phyloP scores from a whole-genome alignment of 2,888 invertebrate genomes.

The Xestia rhomboidea region DNA sequence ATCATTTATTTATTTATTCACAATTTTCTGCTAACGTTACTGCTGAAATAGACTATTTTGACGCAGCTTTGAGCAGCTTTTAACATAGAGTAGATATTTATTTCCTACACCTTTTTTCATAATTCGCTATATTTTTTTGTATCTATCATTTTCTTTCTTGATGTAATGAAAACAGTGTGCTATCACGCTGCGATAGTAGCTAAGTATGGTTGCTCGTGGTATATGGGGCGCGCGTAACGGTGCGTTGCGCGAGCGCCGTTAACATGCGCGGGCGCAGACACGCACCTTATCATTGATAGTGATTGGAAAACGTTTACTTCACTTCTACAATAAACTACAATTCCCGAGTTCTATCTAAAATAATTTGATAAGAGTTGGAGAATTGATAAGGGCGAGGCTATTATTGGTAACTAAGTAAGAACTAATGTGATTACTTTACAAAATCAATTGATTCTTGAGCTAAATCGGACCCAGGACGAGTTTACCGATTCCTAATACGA shows the following conservation, averaged over 20 bases:
- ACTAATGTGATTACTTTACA: neutral
- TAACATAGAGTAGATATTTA: neutral
- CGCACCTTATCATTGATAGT: slow-evolving; percentile 56
- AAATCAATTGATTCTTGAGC: neutral
- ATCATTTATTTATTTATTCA: no score
- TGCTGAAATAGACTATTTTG: neutral
- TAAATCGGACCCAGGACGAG: neutral
- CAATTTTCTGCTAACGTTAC: neutral
- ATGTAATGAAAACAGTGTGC: neutral
- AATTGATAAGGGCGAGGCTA: neutral
- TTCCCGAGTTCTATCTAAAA: neutral
- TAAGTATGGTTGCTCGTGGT: slow-evolving; percentile 50
- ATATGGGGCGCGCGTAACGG: slow-evolving; percentile 74
- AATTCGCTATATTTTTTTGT: neutral
- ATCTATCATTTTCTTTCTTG: neutral
- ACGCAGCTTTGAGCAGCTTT: neutral
- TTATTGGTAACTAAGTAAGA: neutral
- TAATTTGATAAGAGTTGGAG: neutral
- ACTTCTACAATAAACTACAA: neutral
- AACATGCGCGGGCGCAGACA: slow-evolving; percentile 58
- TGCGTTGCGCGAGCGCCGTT: slow-evolving; percentile 69
- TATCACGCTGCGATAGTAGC: slow-evolving; percentile 5
- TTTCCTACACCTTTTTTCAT: neutral
- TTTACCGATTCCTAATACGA: neutral
- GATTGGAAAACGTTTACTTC: slow-evolving; percentile 8